Conservation (phyloP, 2,888 invertebrate species). For the Anarsia innoxiella region DNA sequence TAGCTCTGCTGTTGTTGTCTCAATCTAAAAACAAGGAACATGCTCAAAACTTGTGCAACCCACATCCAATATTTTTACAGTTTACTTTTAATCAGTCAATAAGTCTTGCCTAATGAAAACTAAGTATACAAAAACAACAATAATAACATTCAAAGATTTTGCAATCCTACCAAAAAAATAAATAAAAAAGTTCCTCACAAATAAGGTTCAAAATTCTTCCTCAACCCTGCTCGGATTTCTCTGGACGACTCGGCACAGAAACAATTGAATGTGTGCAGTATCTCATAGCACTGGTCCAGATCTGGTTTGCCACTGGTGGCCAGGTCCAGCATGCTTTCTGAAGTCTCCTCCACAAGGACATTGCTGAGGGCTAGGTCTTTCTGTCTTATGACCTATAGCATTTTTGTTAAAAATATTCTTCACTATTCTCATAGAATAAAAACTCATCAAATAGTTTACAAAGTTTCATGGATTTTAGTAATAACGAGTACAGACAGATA, state of each 20-base stretch:
- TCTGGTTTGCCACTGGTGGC: constrained; percentile 32
- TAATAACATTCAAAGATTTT: not conserved
- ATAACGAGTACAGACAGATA: no score
- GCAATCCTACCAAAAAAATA: no score
- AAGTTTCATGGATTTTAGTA: no score
- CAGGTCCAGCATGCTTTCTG: constrained; percentile 42
- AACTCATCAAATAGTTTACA: no score
- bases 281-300: constrained; percentile 33
- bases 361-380: constrained; percentile 38
- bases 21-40: no score
- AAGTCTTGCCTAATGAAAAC: not conserved
- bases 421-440: no score
- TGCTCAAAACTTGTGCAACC: no score
- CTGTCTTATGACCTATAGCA: constrained; percentile 37
- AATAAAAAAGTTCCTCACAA: constrained; percentile 43
- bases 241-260: constrained; percentile 38
- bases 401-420: no score
- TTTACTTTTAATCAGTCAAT: no score
- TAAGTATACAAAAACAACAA: not conserved
- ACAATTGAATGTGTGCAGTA: constrained; percentile 43
- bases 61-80: no score
- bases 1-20: no score
- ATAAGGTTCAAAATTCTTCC: constrained; percentile 33
- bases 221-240: constrained; percentile 39
- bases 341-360: constrained; percentile 35